Percentiles rank a stretch among this genome's conserved stretches.
These are phyloP conservation scores for Chitala chitala DNA, from an alignment of 2,113 vertebrate genomes.

Conservation along the genomic window DNA sequence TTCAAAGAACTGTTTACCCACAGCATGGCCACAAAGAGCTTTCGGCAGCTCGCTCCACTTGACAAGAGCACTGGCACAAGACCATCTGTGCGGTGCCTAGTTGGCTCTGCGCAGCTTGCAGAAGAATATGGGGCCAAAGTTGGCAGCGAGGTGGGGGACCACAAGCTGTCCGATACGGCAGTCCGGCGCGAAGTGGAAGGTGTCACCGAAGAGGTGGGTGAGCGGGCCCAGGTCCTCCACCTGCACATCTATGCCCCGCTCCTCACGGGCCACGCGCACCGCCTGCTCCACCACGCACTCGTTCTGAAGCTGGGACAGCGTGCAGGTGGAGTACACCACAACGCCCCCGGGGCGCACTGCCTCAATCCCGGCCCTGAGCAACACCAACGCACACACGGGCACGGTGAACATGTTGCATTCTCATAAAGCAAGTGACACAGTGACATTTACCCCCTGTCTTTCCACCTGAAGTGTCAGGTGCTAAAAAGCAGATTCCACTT, in stretches of 20 bases:
- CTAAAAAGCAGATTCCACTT: too few species aligned
- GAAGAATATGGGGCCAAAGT: constrained; percentile 92
- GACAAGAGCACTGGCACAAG: too few species aligned
- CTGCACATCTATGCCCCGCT: constrained; percentile 61
- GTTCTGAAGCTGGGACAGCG: constrained; percentile 86
- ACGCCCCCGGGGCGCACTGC: constrained; percentile 71
- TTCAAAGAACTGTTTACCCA: too few species aligned
- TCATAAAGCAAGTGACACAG: too few species aligned
- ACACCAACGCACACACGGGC: background rate
- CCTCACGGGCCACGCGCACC: constrained; percentile 57
- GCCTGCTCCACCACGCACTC: constrained; percentile 76
- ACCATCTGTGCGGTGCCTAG: too few species aligned
- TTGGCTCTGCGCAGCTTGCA: constrained; percentile 74
- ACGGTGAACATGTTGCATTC: background rate
- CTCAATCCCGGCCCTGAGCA: constrained; percentile 74
- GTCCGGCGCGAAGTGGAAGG: constrained; percentile 73
- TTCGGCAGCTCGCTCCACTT: too few species aligned
- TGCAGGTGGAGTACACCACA: constrained; percentile 85
- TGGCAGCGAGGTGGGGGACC: constrained; percentile 82
- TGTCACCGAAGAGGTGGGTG: constrained; percentile 64
- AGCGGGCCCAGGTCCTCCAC: constrained; percentile 69
- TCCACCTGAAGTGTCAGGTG: too few species aligned
- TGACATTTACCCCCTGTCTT: too few species aligned
- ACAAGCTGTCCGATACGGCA: constrained; percentile 79
- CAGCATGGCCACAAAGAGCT: too few species aligned